Evolutionary conservation across 2,113 vertebrate species (phyloP).

Genomic region (Anseranas semipalmata): DNA sequence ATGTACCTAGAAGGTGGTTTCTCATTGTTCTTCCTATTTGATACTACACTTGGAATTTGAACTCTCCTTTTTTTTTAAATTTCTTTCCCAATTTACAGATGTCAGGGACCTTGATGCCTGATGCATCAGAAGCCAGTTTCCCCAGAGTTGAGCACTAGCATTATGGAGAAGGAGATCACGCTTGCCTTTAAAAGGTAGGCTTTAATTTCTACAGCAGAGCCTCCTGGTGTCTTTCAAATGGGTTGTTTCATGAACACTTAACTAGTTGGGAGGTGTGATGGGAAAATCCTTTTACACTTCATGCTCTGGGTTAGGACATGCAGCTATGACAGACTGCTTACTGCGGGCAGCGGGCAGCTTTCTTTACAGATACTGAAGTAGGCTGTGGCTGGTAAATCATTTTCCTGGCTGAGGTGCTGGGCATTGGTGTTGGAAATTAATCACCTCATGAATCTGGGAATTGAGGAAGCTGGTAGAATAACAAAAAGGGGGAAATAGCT

Average conservation of each 20-base stretch:
- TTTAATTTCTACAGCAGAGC: background rate
- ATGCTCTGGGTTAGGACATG: fast-evolving
- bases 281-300: background rate
- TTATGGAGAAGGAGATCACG: conserved; percentile 1
- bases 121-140: conserved; percentile 60
- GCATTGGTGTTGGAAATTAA: background rate
- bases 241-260: background rate
- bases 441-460: fast-evolving
- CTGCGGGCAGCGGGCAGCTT: background rate
- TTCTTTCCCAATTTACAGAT: conserved; percentile 50
- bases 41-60: background rate
- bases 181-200: conserved; percentile 14
- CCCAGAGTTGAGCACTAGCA: conserved; percentile 68
- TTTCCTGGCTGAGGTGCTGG: background rate
- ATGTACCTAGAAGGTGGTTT: background rate
- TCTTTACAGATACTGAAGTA: too few relatives aligned
- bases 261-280: background rate
- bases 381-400: background rate
- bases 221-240: background rate
- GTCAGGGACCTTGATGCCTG: conserved; percentile 28
- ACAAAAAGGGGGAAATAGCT: background rate
- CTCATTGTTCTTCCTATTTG: background rate
- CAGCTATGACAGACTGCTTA: background rate
- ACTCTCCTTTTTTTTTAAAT: background rate
- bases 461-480: background rate